phyloP scores from a whole-genome alignment of 53 echinoderm and acorn worm species.

The Holothuria leucospilota region DNA sequence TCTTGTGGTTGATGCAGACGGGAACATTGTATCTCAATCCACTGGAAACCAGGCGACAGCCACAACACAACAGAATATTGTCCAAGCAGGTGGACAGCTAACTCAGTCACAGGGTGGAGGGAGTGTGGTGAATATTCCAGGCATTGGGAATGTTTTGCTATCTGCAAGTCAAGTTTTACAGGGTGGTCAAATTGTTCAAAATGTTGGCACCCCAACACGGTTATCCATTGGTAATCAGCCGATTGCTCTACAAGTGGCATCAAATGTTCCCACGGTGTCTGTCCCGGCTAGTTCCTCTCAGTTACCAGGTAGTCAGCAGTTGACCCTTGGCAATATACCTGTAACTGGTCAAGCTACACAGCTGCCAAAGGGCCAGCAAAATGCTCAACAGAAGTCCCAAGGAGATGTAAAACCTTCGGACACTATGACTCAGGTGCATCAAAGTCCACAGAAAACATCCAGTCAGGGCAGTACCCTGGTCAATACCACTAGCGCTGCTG shows the following conservation, averaged over 20 bases:
- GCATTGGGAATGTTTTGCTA: constrained; percentile 21
- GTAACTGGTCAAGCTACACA: constrained; percentile 19
- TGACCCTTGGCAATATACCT: constrained; percentile 31
- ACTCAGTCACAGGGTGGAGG: constrained; percentile 15
- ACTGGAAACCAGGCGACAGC: constrained; percentile 53
- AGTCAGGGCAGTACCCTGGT: background rate
- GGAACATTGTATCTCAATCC: constrained; percentile 84
- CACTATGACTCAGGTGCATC: background rate
- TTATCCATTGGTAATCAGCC: constrained; percentile 73
- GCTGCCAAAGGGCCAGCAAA: background rate
- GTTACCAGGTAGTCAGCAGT: constrained; percentile 4
- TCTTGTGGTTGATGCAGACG: constrained; percentile 81
- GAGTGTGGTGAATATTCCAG: constrained; percentile 32
- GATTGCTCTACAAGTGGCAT: constrained; percentile 79
- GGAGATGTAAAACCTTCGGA: constrained; percentile 5
- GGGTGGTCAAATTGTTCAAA: constrained; percentile 37
- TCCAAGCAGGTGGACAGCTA: constrained; percentile 44
- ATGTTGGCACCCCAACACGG: constrained; percentile 53
- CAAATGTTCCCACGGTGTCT: constrained; percentile 13
- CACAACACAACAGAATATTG: constrained; percentile 53
- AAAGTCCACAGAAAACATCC: background rate
- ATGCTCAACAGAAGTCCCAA: constrained; percentile 1
- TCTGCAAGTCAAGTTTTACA: constrained; percentile 19
- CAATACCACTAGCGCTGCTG: background rate
- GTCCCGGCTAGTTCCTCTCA: constrained; percentile 16